Base-by-base conservation (phyloP, 1,140 invertebrate species). In the Periplaneta americana region DNA sequence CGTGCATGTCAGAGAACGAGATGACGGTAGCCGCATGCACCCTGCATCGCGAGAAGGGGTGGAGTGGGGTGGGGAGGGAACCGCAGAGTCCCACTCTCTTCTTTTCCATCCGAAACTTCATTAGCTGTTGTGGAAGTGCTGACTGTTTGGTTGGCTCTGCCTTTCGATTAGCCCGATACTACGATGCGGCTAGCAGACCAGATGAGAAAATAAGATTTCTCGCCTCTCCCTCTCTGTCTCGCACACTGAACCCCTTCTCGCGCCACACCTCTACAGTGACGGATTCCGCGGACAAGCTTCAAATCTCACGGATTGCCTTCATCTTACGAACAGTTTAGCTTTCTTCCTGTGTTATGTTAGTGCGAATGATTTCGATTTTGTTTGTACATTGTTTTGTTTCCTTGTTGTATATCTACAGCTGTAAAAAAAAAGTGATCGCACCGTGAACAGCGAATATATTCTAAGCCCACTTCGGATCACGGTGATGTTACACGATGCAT, bases 171-270 rank as follows among this genome's bases (percentile, higher is more conserved):
- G 75, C 75, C n/a, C 75, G 75, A 77, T 77, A 77, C 75, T 34
- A 13, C 75, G 75, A 34, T 34, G 75, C 75, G 18, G 35, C 33
- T 36, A 77, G 33, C 6, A 77, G 33, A 31, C 79, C 31, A 80
- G 79, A 80, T 80, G 79, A 80, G 79, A 80, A 80, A 80, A 80
- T 80, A 80, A 80, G 79, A 80, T 81, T 78, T 77, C 39, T 35
- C 75, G 22, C n/a, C 39, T 28, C 48, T 66, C 48, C n/a, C 48
- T 66, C 48, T 9, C 48, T n/a, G 48, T 77, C 32, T 77, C 32
- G 75, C n/a, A 66, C 48, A 36, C 66, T 74, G 15, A 34, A 18
- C 78, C 74, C 76, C 77, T 82, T 82, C 34, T 33, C 74, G n/a
- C 9, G 28, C 28, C 15, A 66, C 13, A 28, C 48, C 77, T n/a